Evolutionary conservation across 2,888 invertebrate genomes (phyloP), one percentile per base, ranked within the genome.

Genomic region (Drosophila koepferae): DNA sequence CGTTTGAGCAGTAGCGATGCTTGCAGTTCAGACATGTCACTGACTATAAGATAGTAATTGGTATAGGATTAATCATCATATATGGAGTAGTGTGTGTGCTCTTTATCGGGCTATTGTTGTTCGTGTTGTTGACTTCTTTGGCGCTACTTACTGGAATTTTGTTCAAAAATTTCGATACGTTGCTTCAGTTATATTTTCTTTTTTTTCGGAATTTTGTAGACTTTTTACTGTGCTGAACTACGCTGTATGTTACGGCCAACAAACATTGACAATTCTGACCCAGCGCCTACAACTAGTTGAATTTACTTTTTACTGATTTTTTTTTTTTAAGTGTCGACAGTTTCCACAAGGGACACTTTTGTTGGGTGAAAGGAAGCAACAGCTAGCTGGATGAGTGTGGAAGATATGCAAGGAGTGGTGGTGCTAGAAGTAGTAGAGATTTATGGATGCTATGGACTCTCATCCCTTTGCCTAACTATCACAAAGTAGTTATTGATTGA

Each of bases 1-100:
- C 98, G 98, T 95, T 97, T 96, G 94, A 98, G 95, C 95, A 98
- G 95, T 94, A 98, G 96, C 94, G 97, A 96, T 94, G 97, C 97
- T 96, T 97, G 97, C 96, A 96, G 95, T 95, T 97, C 97, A 95
- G 97, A 97, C 97, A 97, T 97, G 67, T 94, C 94, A 72, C 72
- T 65, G 53, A 58, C 66, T 64, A 18, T n/a, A 46, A 7, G 12
- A 31, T 31, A n/a, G 31, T 7, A 46, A n/a, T 14, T 5, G 4
- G 2, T 8, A 8, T 18, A n/a, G 14, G 20, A 4, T 36, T 65
- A 34, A 14, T 31, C 16, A 60, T 18, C 16, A 40, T 16, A n/a
- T 23, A 38, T 28, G 5, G 28, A 10, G 7, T 12, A n/a, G n/a
- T 43, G 23, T 16, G 10, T 6, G 16, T 38, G 2, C 23, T 20